Base-by-base conservation (phyloP, 2,797 vertebrate species). In the Macrochelys suwanniensis region DNA sequence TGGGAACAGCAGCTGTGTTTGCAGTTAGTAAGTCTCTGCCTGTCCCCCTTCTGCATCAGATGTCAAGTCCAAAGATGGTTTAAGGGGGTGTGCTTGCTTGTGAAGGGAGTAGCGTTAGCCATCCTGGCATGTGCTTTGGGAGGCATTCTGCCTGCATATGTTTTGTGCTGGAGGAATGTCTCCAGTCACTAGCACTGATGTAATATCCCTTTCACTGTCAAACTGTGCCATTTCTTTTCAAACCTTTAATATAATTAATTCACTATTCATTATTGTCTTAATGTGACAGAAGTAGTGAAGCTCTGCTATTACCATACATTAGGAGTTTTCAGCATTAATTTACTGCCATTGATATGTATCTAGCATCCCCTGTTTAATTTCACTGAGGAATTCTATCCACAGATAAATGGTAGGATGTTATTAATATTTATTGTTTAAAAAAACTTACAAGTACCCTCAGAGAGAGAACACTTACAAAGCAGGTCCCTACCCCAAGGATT, bases 401-500 rank as follows among this genome's bases (percentile, higher is more conserved):
- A 77, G 8, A 47, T 49, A 25, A 16, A 28, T 47, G 47, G 74
- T 25, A 49, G 45, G 45, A 9, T 47, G 10, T 77, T 42, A 1
- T 42, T 57, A 57, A 57, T 42, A 23, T 61, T 49, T 54, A 2
- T 79, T 88, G 79, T 85, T 90, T 80, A 25, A 47, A 4, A 53
- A 15, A 17, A 79, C 80, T 49, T 31, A 54, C 0, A 95, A 92
- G 80, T 59, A 37, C 0, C 2, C 17, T 56, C 1, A 0, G 2
- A 89, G 17, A 50, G 42, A 77, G 87, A 89, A 68, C 26, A 49
- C 31, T 3, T 45, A 17, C 6, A 19, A 78, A 88, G 21, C 68
- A 56, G 2, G 12, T 79, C 81, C 61, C 45, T 82, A 42, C 5
- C 45, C 56, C 26, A 16, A 49, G 17, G 21, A 23, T 10, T 95